Percentiles rank a stretch among this genome's conserved stretches.
Evolutionary conservation across 1,140 invertebrate genomes (phyloP).

Genomic region (Calephelis virginiensis): DNA sequence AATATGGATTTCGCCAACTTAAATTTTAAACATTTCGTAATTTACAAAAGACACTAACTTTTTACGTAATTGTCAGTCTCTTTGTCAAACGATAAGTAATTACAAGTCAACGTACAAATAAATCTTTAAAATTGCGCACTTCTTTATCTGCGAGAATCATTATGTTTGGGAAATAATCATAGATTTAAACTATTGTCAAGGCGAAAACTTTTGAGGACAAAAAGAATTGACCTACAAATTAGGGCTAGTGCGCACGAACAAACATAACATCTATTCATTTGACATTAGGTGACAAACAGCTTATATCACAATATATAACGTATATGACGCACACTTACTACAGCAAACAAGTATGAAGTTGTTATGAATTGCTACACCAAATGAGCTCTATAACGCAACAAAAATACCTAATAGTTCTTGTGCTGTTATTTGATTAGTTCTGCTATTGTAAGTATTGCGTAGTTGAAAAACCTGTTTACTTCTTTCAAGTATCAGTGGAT

Average conservation of each 20-base stretch:
- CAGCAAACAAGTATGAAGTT: conserved; percentile 16
- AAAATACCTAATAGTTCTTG: conserved; percentile 11
- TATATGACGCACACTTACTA: conserved; percentile 7
- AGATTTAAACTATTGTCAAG: conserved; percentile 13
- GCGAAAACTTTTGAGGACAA: conserved; percentile 4
- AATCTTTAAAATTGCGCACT: neutral
- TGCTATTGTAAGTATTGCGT: conserved; percentile 25
- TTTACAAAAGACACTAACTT: no score
- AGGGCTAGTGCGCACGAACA: conserved; percentile 5
- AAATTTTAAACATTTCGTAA: no score
- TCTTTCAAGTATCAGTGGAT: conserved; percentile 29
- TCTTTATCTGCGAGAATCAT: neutral
- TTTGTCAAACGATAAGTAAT: no score
- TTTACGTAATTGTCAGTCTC: no score
- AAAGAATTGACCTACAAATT: conserved; percentile 16
- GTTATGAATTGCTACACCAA: conserved; percentile 1
- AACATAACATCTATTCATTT: conserved; percentile 18
- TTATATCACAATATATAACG: conserved; percentile 8
- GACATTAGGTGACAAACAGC: conserved; percentile 15
- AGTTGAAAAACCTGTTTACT: conserved; percentile 28
- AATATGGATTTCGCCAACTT: no score
- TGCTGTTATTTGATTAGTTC: neutral
- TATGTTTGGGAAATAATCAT: conserved; percentile 1
- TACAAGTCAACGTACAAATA: neutral
- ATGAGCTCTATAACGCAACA: conserved; percentile 10